Evolutionary conservation across 2,888 invertebrate genomes (phyloP).

Genomic region (Epistrophe grossulariae): DNA sequence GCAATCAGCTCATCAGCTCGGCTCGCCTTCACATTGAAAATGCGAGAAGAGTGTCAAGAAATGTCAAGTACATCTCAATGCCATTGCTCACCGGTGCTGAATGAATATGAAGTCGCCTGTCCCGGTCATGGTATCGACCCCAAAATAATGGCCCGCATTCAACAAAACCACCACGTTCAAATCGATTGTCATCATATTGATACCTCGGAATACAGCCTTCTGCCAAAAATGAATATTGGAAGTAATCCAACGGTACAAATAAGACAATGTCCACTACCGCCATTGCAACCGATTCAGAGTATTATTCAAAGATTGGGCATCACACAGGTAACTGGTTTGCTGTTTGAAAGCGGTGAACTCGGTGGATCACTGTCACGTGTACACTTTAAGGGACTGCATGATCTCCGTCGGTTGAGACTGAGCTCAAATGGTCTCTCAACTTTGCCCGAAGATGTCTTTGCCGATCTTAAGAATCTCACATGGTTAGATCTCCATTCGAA

Average conservation of each 20-base stretch:
- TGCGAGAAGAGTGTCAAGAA: conserved; percentile 80
- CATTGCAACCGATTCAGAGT: conserved; percentile 83
- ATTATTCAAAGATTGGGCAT: conserved; percentile 82
- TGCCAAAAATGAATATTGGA: conserved; percentile 81
- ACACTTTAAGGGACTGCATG: conserved; percentile 86
- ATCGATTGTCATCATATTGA: conserved; percentile 82
- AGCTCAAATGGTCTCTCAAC: conserved; percentile 87
- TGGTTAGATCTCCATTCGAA: conserved; percentile 88
- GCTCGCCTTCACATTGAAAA: conserved; percentile 71
- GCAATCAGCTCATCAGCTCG: conserved; percentile 44
- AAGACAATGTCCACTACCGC: conserved; percentile 82
- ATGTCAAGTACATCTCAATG: conserved; percentile 79
- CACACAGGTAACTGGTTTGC: conserved; percentile 83
- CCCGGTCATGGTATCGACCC: conserved; percentile 79
- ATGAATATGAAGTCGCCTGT: conserved; percentile 82
- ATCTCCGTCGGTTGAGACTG: conserved; percentile 85
- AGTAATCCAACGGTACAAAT: conserved; percentile 81
- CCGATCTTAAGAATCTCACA: conserved; percentile 86
- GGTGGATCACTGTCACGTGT: conserved; percentile 85
- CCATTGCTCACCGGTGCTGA: conserved; percentile 80
- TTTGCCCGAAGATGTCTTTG: conserved; percentile 87
- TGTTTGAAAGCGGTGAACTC: conserved; percentile 85
- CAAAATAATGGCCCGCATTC: conserved; percentile 81
- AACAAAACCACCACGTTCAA: conserved; percentile 79
- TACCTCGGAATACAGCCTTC: conserved; percentile 79